phyloP scores from a whole-genome alignment of 2,888 invertebrate genomes.

The Alloplasta piceator region DNA sequence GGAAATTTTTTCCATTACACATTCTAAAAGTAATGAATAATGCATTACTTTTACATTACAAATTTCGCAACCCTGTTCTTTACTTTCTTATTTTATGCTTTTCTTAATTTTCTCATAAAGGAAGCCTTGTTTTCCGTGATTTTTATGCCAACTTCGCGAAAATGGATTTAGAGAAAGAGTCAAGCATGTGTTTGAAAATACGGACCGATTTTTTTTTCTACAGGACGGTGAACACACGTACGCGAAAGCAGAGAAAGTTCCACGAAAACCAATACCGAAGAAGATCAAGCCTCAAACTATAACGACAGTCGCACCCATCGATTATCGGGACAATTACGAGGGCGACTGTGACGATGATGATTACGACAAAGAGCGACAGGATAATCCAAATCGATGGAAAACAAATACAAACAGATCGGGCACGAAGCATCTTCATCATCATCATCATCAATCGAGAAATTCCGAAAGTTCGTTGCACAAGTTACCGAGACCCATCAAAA shows the following conservation, averaged over 20 bases:
- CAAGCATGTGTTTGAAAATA: too few species aligned
- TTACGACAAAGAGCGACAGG: slow-evolving; percentile 75
- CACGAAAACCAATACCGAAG: slow-evolving; percentile 77
- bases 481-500: slow-evolving; percentile 75
- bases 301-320: slow-evolving; percentile 74
- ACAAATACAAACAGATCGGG: slow-evolving; percentile 77
- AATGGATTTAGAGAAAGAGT: too few species aligned
- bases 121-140: too few species aligned
- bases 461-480: slow-evolving; percentile 74
- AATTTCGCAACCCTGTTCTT: too few species aligned
- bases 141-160: neutral
- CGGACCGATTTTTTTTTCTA: too few species aligned
- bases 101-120: slow-evolving; percentile 17
- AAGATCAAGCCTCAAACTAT: slow-evolving; percentile 77
- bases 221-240: slow-evolving; percentile 73
- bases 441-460: slow-evolving; percentile 71
- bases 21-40: too few species aligned
- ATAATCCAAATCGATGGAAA: slow-evolving; percentile 81
- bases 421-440: slow-evolving; percentile 74
- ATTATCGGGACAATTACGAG: slow-evolving; percentile 84
- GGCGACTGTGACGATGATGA: slow-evolving; percentile 84
- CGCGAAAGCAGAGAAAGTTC: slow-evolving; percentile 76
- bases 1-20: too few species aligned
- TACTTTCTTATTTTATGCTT: neutral
- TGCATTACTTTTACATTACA: too few species aligned